Conservation (phyloP, 1,140 invertebrate genomes). For the Reticulitermes speratus region DNA sequence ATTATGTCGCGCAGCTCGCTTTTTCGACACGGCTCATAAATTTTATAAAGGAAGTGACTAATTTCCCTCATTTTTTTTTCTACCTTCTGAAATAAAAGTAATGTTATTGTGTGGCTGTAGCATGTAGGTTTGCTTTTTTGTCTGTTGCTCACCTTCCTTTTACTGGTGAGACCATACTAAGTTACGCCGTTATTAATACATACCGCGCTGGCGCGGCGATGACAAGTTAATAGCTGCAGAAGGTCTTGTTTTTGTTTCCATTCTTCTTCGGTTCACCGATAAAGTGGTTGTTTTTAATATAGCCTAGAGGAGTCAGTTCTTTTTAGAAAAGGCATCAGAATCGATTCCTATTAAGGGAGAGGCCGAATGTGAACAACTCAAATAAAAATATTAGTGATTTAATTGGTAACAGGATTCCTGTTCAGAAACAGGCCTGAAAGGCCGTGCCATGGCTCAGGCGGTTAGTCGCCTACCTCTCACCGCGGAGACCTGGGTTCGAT, state of each 20-base stretch:
- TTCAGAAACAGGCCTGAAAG: too few species aligned
- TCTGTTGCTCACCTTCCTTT: not conserved
- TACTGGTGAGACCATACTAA: not conserved
- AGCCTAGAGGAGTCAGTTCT: not conserved
- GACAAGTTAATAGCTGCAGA: not conserved
- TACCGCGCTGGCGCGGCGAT: not conserved
- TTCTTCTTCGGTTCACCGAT: not conserved
- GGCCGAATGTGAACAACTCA: not conserved
- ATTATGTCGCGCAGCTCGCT: not conserved
- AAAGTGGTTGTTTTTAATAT: not conserved
- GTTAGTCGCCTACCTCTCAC: too few species aligned
- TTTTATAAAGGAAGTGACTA: constrained; percentile 7
- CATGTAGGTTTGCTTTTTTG: not conserved
- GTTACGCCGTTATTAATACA: not conserved
- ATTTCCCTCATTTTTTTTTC: not conserved
- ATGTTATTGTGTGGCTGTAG: not conserved
- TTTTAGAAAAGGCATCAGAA: not conserved
- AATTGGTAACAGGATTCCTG: too few species aligned
- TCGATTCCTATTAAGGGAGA: not conserved
- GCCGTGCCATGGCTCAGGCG: too few species aligned
- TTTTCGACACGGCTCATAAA: not conserved
- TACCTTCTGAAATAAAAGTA: not conserved
- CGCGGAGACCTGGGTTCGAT: too few species aligned
- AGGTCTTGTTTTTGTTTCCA: not conserved
- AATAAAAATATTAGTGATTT: too few species aligned